Evolutionary conservation across 2,113 vertebrate species (phyloP).

Genomic region (Oreochromis tanganicae): DNA sequence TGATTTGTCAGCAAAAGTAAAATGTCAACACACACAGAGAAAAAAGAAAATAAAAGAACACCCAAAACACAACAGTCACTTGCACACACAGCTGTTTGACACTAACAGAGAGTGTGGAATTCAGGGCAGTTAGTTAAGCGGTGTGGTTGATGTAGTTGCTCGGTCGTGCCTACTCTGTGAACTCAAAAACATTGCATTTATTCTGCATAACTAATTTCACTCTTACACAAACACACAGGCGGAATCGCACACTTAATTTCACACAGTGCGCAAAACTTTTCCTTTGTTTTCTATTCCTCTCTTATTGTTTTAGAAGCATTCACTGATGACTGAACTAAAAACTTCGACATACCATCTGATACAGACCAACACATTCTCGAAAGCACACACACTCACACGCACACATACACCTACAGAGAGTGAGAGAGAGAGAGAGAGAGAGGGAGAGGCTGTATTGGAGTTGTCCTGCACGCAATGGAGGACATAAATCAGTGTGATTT

Average conservation of each 20-base stretch:
- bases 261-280: not conserved
- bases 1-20: not conserved
- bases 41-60: not conserved
- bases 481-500: constrained; percentile 28
- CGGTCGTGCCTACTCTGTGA: constrained; percentile 23
- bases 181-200: constrained; percentile 1
- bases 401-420: not conserved
- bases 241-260: not conserved
- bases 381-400: not conserved
- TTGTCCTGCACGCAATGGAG: not conserved
- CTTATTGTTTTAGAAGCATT: not conserved
- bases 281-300: not conserved
- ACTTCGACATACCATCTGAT: not conserved
- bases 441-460: not conserved
- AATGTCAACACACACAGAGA: not conserved
- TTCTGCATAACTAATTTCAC: constrained; percentile 37
- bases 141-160: constrained; percentile 6
- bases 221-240: constrained; percentile 2
- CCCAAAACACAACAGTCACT: not conserved
- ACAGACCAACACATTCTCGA: not conserved
- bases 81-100: not conserved
- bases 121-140: not conserved
- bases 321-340: not conserved
- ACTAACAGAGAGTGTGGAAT: not conserved
- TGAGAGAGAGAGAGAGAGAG: not conserved